A percentile compares a stretch with the other conserved stretches of the same genome.
Evolutionary conservation across 2,113 vertebrate genomes (phyloP).

Genomic region (Columbina picui): DNA sequence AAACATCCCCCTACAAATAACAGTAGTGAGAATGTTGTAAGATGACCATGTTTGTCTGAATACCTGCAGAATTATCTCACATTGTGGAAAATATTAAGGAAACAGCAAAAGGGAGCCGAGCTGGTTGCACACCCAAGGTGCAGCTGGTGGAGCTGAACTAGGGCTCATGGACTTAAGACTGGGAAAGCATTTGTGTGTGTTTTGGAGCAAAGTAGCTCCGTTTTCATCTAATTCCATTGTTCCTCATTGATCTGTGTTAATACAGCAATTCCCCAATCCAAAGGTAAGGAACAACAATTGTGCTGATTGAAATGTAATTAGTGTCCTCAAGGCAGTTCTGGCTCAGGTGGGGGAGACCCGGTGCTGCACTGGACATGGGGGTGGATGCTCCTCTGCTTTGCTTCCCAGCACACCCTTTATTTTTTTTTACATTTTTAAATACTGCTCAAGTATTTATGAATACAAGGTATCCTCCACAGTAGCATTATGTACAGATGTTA

Average conservation of each 20-base stretch:
- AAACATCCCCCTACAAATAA: background rate
- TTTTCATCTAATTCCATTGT: background rate
- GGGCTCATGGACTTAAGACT: background rate
- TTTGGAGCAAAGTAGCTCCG: background rate
- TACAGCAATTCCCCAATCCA: background rate
- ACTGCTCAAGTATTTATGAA: background rate
- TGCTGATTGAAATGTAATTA: fast-evolving
- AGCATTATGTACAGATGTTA: background rate
- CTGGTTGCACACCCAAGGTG: background rate
- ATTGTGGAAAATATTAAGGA: background rate
- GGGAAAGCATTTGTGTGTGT: background rate
- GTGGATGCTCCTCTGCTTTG: background rate
- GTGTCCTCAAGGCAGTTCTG: background rate
- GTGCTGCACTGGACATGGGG: background rate
- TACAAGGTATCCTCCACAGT: fast-evolving
- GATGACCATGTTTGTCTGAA: background rate
- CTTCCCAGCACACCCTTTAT: background rate
- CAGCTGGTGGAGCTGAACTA: fast-evolving
- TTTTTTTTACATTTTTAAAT: background rate
- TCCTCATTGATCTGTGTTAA: background rate
- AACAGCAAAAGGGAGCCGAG: background rate
- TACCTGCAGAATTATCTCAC: background rate
- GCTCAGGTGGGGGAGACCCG: background rate
- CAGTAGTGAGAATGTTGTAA: background rate
- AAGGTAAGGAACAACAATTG: background rate